Percentiles rank a stretch among this genome's conserved stretches.
phyloP scores from a whole-genome alignment of 2,113 vertebrate species.

The Heloderma charlesbogerti region DNA sequence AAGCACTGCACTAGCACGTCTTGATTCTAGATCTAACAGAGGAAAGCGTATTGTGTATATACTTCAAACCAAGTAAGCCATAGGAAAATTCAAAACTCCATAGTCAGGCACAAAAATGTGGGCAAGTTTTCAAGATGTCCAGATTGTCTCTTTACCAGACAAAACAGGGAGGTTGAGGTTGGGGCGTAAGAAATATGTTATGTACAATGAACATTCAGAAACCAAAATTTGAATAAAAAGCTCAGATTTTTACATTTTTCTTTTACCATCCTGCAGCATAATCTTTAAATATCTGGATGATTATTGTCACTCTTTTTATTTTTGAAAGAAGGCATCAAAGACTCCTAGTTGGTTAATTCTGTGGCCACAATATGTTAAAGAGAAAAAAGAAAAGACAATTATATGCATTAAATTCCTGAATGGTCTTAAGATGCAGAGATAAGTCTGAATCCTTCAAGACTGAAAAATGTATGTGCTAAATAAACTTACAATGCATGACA shows the following conservation, averaged over 20 bases:
- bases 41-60: background rate
- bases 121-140: too few relatives aligned
- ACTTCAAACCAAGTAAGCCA: background rate
- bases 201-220: background rate
- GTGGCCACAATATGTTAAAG: background rate
- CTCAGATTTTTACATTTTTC: background rate
- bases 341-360: background rate
- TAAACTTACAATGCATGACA: background rate
- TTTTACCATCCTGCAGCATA: background rate
- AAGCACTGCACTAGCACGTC: background rate
- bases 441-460: slow-evolving; percentile 26
- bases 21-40: background rate
- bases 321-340: background rate
- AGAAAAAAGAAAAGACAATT: background rate
- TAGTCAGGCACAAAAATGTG: too few relatives aligned
- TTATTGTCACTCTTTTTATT: background rate
- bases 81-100: too few relatives aligned
- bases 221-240: background rate
- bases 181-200: too few relatives aligned
- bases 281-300: background rate
- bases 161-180: too few relatives aligned
- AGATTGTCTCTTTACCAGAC: too few relatives aligned
- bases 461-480: background rate
- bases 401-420: slow-evolving; percentile 1
- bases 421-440: background rate